Conservation (phyloP, 1,140 invertebrate genomes). For the Papilio glaucus region DNA sequence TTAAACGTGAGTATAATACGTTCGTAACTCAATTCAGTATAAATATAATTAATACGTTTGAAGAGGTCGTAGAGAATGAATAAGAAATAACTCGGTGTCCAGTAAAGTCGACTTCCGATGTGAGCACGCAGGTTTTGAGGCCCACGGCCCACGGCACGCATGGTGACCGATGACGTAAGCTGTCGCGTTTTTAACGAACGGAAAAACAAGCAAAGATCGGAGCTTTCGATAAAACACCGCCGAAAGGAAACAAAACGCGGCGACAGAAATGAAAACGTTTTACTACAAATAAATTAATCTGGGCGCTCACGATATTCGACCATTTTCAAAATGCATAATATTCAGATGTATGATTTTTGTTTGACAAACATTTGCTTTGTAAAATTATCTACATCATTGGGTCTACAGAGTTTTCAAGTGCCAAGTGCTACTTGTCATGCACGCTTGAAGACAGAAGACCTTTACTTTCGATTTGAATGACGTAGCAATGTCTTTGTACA, state of each 20-base stretch:
- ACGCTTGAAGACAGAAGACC: too few relatives aligned
- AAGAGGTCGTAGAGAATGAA: not conserved
- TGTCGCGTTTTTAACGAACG: conserved; percentile 12
- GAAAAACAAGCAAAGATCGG: conserved; percentile 10
- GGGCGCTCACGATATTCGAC: not conserved
- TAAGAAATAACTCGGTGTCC: not conserved
- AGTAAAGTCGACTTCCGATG: conserved; percentile 9
- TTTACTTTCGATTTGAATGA: too few relatives aligned
- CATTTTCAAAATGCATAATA: too few relatives aligned
- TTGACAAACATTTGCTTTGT: too few relatives aligned
- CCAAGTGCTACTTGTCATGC: too few relatives aligned
- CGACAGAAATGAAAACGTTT: conserved; percentile 14
- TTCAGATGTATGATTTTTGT: too few relatives aligned
- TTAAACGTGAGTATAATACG: conserved; percentile 9
- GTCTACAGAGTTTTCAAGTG: too few relatives aligned
- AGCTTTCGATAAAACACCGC: not conserved
- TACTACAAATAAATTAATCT: conserved; percentile 13
- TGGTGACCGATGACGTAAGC: not conserved
- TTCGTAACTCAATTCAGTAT: not conserved
- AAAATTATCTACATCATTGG: too few relatives aligned
- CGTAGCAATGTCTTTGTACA: too few relatives aligned
- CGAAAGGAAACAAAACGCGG: conserved; percentile 9
- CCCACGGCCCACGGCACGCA: not conserved
- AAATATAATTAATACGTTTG: conserved; percentile 4
- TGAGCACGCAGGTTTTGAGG: not conserved